Conservation (phyloP, 2,888 invertebrate species). For the Noctua janthina region DNA sequence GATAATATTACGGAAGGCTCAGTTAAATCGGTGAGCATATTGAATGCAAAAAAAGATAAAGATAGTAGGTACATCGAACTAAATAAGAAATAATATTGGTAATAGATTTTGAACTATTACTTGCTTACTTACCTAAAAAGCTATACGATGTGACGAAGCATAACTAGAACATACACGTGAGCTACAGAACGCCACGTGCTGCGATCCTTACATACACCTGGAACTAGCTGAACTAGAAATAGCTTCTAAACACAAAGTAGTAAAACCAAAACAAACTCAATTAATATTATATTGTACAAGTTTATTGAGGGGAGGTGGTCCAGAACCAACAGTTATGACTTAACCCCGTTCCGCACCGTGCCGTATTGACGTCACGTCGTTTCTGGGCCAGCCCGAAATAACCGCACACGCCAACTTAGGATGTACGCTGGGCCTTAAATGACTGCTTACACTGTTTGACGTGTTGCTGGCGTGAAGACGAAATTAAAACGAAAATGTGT, state of each 20-base stretch:
- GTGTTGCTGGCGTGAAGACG: conserved; percentile 20
- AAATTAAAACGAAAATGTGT: conserved; percentile 41
- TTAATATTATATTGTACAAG: conserved; percentile 37
- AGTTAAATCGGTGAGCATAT: background rate
- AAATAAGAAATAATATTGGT: no score
- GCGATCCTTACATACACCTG: background rate
- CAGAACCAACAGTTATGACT: conserved; percentile 56
- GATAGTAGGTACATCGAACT: background rate
- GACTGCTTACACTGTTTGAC: conserved; percentile 44
- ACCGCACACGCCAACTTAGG: conserved; percentile 69
- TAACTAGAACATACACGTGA: background rate
- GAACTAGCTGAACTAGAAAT: conserved; percentile 6
- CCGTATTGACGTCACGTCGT: conserved; percentile 83
- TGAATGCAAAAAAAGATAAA: background rate
- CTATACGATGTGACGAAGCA: background rate
- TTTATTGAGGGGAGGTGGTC: conserved; percentile 55
- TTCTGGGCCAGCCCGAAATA: conserved; percentile 86
- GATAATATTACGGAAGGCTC: background rate
- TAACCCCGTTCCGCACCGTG: conserved; percentile 74
- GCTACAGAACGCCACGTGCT: background rate
- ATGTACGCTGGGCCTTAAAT: conserved; percentile 50
- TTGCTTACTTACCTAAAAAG: background rate
- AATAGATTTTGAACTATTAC: background rate
- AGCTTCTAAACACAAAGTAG: background rate
- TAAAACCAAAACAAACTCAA: conserved; percentile 20